Base-by-base conservation (phyloP, 2,888 invertebrate species). In the Drosophila fungiperda region DNA sequence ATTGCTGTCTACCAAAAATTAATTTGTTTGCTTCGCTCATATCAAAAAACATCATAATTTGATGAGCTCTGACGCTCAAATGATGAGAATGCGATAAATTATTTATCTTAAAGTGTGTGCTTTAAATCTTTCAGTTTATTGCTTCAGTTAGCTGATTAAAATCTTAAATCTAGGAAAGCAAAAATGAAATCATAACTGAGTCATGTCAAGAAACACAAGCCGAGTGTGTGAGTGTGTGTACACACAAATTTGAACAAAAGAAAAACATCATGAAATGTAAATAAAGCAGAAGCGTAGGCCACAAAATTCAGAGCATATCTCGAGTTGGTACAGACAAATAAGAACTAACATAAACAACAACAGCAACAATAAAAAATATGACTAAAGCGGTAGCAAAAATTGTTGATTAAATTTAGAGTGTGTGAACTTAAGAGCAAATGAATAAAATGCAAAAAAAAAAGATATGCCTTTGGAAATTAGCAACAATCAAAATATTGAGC, bases 141-240 rank as follows among this genome's bases (percentile, higher is more conserved):
- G 78, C 78, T 80, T 78, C 76, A 72, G 68, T 65, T 76, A 53
- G 59, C 77, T 78, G 80, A 78, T 78, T 72, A 76, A 76, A 78
- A 80, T 78, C 77, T 76, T 66, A 80, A 78, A 72, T 72, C 62
- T 60, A 53, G 36, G 58, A 68, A 65, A 72, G 68, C 72, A 68
- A 61, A 68, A 73, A 73, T 78, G 77, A 78, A 76, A 76, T 78
- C 75, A 75, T 73, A 82, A 71, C 78, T 83, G 87, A 88, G 70
- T 80, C 83, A 88, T 78, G 61, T 49, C 35, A 40, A 33, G 20
- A 42, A 23, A 42, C 42, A 70, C 38, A 57, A 26, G 8, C 6
- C 29, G n/a, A n/a, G 29, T 40, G n/a, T 5, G 32, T n/a, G 5
- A n/a, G 20, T 20, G 54, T 82, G 70, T 70, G 68, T 74, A n/a